Evolutionary conservation across 2,888 invertebrate genomes (phyloP).

Genomic region (Drosophila planitibia): DNA sequence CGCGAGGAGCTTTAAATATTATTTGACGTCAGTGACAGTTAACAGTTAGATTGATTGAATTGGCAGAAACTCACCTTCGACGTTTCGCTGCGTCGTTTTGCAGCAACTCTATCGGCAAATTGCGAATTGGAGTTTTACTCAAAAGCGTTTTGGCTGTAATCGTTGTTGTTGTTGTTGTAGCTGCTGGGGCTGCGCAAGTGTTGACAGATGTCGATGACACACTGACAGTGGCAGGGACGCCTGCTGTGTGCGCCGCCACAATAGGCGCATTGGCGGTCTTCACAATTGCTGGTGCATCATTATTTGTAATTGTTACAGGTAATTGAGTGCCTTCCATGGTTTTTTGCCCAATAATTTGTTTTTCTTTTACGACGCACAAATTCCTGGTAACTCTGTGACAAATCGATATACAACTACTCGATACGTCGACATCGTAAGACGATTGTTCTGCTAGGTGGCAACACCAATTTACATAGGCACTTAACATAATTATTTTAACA

Average conservation of each 20-base stretch:
- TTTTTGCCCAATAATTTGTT: conserved; percentile 31
- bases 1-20: conserved; percentile 90
- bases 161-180: conserved; percentile 36
- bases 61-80: conserved; percentile 76
- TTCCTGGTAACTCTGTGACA: conserved; percentile 36
- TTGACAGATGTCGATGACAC: conserved; percentile 62
- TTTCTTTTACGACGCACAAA: conserved; percentile 48
- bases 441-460: conserved; percentile 14
- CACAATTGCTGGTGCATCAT: conserved; percentile 3
- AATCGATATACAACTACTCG: conserved; percentile 48
- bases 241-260: conserved; percentile 34
- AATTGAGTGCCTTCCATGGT: conserved; percentile 47
- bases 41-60: conserved; percentile 7
- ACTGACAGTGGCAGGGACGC: conserved; percentile 56
- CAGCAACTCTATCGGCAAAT: conserved; percentile 80
- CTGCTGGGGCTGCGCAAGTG: conserved; percentile 47
- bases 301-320: conserved; percentile 28
- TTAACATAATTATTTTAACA: neutral
- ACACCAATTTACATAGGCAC: conserved; percentile 9
- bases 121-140: conserved; percentile 57
- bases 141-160: conserved; percentile 33
- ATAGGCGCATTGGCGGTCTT: conserved; percentile 26
- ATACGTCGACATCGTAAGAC: conserved; percentile 6
- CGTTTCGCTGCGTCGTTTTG: conserved; percentile 83
- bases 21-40: conserved; percentile 1